Evolutionary conservation across 1,140 invertebrate species (phyloP).

Genomic region (Coenobita brevimanus): DNA sequence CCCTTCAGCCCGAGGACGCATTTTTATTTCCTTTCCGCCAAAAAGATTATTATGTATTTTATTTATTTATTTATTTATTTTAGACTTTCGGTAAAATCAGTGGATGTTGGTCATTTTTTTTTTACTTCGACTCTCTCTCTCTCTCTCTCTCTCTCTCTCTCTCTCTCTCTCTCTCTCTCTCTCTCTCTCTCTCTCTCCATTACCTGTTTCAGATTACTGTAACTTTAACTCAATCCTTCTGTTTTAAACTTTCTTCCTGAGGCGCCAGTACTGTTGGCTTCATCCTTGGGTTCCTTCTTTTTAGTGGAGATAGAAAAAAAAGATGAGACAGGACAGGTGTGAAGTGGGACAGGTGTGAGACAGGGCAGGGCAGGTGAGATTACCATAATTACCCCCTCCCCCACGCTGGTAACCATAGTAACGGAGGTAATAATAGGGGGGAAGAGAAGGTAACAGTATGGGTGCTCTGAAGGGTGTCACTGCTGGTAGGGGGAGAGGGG

Average conservation of each 20-base stretch:
- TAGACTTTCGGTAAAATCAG: too few relatives aligned
- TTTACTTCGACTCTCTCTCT: not conserved
- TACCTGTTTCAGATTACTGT: too few relatives aligned
- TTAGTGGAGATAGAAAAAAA: not conserved
- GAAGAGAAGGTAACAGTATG: too few relatives aligned
- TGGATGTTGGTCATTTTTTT: not conserved
- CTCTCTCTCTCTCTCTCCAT: not conserved
- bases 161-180: slow-evolving; percentile 32
- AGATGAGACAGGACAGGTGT: not conserved
- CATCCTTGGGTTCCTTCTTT: too few relatives aligned
- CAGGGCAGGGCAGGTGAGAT: slow-evolving; percentile 1
- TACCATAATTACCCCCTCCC: not conserved
- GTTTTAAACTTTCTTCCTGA: too few relatives aligned
- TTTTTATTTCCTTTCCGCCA: too few relatives aligned
- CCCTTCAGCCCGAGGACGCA: too few relatives aligned
- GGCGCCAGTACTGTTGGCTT: too few relatives aligned
- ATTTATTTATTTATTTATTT: too few relatives aligned
- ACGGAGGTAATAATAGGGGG: not conserved
- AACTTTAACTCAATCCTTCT: too few relatives aligned
- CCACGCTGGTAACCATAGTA: not conserved
- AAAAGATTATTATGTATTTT: too few relatives aligned
- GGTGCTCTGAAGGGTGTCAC: too few relatives aligned
- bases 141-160: slow-evolving; percentile 32
- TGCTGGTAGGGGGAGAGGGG: not conserved
- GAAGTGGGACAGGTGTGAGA: not conserved